Conservation (phyloP, 2,113 vertebrate genomes). For the Mustelus asterias region DNA sequence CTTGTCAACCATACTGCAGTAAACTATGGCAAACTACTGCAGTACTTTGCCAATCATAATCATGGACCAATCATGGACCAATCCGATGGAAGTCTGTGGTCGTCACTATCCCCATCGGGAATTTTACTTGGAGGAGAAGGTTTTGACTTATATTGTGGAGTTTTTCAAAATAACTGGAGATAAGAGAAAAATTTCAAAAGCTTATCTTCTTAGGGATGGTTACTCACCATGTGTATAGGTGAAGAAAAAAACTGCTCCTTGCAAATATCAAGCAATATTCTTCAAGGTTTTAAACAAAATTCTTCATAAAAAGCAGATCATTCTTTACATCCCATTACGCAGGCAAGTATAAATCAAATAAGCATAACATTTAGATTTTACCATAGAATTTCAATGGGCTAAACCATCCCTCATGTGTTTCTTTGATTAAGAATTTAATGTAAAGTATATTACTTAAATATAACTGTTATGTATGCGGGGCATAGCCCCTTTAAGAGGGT, state of each 20-base stretch:
- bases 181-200: neutral
- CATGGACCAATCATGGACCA: too few species aligned
- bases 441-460: neutral
- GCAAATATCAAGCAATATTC: neutral
- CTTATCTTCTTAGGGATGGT: neutral
- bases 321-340: neutral
- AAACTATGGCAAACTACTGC: too few species aligned
- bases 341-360: neutral
- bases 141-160: neutral
- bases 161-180: neutral
- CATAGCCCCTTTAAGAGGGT: too few species aligned
- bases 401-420: neutral
- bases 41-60: too few species aligned
- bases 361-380: neutral
- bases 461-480: neutral
- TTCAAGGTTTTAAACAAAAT: neutral
- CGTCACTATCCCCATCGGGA: too few species aligned
- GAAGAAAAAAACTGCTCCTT: neutral
- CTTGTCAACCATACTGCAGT: too few species aligned
- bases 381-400: neutral
- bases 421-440: neutral
- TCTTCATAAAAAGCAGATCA: neutral
- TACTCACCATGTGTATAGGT: neutral
- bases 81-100: too few species aligned
- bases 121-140: too few species aligned